Conservation (phyloP, 2,888 invertebrate genomes). For the Ormyrus rosae region DNA sequence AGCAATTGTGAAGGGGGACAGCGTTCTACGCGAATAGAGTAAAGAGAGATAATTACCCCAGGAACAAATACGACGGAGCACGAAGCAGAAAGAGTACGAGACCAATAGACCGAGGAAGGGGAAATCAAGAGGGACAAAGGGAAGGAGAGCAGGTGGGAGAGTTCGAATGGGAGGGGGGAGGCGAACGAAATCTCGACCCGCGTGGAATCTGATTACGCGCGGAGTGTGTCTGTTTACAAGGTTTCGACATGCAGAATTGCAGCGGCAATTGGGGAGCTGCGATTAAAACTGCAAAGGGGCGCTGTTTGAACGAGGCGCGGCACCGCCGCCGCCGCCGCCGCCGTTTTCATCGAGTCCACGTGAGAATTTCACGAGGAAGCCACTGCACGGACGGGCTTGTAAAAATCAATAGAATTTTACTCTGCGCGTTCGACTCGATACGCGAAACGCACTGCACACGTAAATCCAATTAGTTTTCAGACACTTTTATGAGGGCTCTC, state of each 20-base stretch:
- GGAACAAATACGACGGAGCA: slow-evolving; percentile 1
- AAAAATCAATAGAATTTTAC: no score
- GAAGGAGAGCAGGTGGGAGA: slow-evolving; percentile 1
- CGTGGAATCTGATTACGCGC: slow-evolving; percentile 39
- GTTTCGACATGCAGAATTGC: slow-evolving; percentile 27
- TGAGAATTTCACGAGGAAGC: slow-evolving; percentile 8
- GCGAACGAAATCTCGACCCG: slow-evolving; percentile 3
- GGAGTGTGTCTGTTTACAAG: slow-evolving; percentile 35
- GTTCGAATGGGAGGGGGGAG: neutral
- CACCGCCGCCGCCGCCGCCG: no score
- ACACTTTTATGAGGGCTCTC: no score
- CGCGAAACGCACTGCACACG: no score
- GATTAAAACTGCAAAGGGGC: slow-evolving; percentile 44
- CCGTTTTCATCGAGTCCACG: slow-evolving; percentile 4
- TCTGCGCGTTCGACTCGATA: no score
- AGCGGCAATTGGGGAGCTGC: slow-evolving; percentile 6
- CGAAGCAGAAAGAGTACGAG: neutral
- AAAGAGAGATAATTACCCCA: slow-evolving; percentile 30
- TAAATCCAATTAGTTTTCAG: no score
- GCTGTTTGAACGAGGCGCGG: neutral
- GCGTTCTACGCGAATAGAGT: neutral
- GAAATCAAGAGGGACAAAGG: neutral
- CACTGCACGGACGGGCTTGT: no score
- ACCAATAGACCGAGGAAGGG: neutral
- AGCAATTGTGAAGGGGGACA: no score